Base-by-base conservation (phyloP, 2,888 invertebrate genomes). In the Tinea pellionella region DNA sequence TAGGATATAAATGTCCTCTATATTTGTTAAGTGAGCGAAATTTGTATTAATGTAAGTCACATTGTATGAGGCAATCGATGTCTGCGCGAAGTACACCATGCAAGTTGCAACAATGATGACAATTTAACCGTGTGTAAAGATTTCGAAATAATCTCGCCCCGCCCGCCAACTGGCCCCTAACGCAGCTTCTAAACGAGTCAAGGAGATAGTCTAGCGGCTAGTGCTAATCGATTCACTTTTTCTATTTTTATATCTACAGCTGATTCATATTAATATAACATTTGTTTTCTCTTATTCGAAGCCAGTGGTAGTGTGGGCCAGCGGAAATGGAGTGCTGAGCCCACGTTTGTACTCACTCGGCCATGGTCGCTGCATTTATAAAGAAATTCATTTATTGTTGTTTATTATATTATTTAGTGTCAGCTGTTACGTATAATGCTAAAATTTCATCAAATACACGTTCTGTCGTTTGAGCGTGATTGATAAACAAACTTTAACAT, bases 101-200 rank as follows among this genome's bases (percentile, higher is more conserved):
- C 78, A n/a, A n/a, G n/a, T n/a, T n/a, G n/a, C n/a, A 77, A 76
- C 75, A 75, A 47, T 16, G 72, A 72, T 75, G 78, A 83, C 84
- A 82, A 79, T 80, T 30, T 47, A 47, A 80, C 73, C n/a, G n/a
- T n/a, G 73, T 69, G 71, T 66, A 71, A 74, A 72, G 76, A 71
- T 85, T 82, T 80, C 76, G 75, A 75, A 84, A 84, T 68, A 67
- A 68, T 67, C 68, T 73, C 70, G 68, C 66, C 77, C 47, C 73
- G n/a, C 56, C 24, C 24, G 30, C 56, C 55, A 47, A 18, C 55
- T 59, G 24, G 30, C 60, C 47, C 29, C 16, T 74, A 18, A 12
- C 77, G 82, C 81, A 77, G 73, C 69, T 67, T 69, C 47, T 70
- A 77, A 72, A 70, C 69, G 76, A 82, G 80, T 79, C 82, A 79